Conservation (phyloP, 1,140 invertebrate genomes). For the Drosophila azteca region DNA sequence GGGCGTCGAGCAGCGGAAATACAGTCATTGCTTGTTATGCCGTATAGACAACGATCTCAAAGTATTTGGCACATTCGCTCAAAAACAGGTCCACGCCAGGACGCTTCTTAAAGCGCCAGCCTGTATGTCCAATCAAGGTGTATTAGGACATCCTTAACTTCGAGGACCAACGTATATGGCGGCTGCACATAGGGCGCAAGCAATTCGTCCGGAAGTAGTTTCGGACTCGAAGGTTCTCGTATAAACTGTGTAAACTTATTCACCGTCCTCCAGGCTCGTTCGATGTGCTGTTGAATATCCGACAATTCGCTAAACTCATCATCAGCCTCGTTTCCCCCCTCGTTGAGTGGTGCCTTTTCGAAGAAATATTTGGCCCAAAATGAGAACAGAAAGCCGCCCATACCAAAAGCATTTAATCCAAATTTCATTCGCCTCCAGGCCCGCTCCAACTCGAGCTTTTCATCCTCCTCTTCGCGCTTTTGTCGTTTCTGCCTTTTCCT, state of each 20-base stretch:
- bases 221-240: slow-evolving; percentile 96
- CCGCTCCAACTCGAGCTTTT: slow-evolving; percentile 85
- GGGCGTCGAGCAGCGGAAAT: slow-evolving; percentile 95
- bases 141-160: slow-evolving; percentile 98
- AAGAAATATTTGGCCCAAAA: slow-evolving; percentile 87
- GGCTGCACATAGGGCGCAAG: slow-evolving; percentile 97
- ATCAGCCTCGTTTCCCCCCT: slow-evolving; percentile 89
- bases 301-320: slow-evolving; percentile 93
- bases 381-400: slow-evolving; percentile 84
- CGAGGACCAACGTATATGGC: slow-evolving; percentile 97
- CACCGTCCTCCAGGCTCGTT: slow-evolving; percentile 89
- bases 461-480: slow-evolving; percentile 77
- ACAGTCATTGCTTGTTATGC: slow-evolving; percentile 95
- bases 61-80: slow-evolving; percentile 94
- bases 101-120: slow-evolving; percentile 96
- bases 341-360: slow-evolving; percentile 89
- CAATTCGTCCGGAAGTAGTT: slow-evolving; percentile 96
- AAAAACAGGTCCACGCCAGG: slow-evolving; percentile 98
- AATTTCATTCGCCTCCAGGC: slow-evolving; percentile 86
- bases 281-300: slow-evolving; percentile 88
- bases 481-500: slow-evolving; percentile 55
- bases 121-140: slow-evolving; percentile 98
- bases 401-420: slow-evolving; percentile 85
- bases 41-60: slow-evolving; percentile 99
- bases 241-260: slow-evolving; percentile 93